Base-by-base conservation (phyloP, 2,888 invertebrate genomes). In the Eueremaeus valkanovi region DNA sequence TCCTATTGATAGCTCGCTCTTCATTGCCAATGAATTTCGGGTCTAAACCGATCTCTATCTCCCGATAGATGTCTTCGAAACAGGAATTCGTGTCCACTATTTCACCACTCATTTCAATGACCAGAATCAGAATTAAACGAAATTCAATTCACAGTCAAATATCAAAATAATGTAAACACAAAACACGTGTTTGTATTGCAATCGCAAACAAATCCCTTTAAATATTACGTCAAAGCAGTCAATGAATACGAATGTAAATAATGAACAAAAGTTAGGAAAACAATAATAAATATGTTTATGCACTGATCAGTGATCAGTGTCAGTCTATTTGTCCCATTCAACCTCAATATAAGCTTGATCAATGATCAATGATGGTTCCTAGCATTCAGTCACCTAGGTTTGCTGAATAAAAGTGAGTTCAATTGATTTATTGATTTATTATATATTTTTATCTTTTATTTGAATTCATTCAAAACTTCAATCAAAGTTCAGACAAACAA, bases 21-120 rank as follows among this genome's bases (percentile, higher is more conserved):
- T 75, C 75, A 40, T 49, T 42, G 6, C 75, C 75, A 1, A 75
- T 75, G 24, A 36, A 72, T 40, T 75, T 70, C 11, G 75, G 75
- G 27, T 55, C 68, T 21, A 75, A 49, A 33, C 51, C 75, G 21
- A 75, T 36, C 40, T 75, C 75, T 13, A 75, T 29, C 24, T 75
- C 75, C 21, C 33, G 27, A 29, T 49, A 29, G n/a, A 75, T n/a
- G 0, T 29, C 11, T 21, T 75, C 29, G 6, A 49, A 49, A 31
- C 49, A 58, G 16, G 51, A 33, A 72, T 21, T 72, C 16, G 45
- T 72, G 31, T 75, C 75, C 16, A 40, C 3, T 24, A 75, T n/a
- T 31, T 40, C 29, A 5, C 29, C 58, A 58, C 13, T 51, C 51
- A 51, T 51, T 21, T 51, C 3, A 51, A 3, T 51, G 21, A n/a